Percentiles rank a stretch among this genome's conserved stretches.
These are phyloP conservation scores for Tachuris rubrigastra DNA, from an alignment of 2,113 vertebrate species.

Conservation along the genomic window DNA sequence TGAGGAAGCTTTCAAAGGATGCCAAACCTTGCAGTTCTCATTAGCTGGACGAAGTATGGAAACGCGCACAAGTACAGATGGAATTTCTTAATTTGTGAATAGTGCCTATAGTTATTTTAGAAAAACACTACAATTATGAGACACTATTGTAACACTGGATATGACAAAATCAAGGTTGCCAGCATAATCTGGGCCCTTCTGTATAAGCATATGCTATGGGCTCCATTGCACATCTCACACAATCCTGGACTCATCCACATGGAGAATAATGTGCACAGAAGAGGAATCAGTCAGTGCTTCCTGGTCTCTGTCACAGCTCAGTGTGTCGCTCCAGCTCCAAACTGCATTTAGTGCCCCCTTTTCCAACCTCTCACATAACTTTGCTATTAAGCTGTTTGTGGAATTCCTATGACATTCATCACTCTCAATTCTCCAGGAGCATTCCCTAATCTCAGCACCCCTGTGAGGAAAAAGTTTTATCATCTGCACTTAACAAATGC, in stretches of 20 bases:
- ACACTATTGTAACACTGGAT: neutral
- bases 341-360: neutral
- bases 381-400: neutral
- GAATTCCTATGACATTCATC: neutral
- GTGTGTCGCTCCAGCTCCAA: neutral
- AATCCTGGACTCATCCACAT: neutral
- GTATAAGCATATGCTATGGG: neutral
- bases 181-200: neutral
- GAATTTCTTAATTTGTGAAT: neutral
- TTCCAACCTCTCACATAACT: neutral
- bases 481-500: neutral
- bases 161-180: neutral
- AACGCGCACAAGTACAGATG: neutral
- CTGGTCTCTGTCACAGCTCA: neutral
- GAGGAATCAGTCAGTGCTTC: neutral
- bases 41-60: conserved; percentile 25
- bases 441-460: neutral
- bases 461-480: neutral
- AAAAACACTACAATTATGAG: neutral
- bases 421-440: neutral
- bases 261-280: neutral
- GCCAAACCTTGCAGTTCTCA: conserved; percentile 30
- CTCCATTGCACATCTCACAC: neutral
- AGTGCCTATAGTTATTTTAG: neutral
- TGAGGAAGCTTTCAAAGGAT: conserved; percentile 37